Evolutionary conservation across 2,888 invertebrate species (phyloP).

Genomic region (Taphrorychus bicolor): DNA sequence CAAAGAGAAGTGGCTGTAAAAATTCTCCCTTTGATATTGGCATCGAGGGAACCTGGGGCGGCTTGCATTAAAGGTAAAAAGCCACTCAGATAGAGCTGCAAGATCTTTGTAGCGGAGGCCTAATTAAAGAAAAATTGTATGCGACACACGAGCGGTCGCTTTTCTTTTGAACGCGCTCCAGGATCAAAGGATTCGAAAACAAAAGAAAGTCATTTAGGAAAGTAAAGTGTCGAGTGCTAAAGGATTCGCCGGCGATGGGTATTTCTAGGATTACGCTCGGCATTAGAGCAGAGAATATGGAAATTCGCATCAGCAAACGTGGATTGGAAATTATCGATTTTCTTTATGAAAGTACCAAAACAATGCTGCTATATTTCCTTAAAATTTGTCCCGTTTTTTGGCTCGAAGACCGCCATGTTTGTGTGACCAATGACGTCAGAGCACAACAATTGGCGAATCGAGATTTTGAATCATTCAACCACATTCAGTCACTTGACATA

Average conservation of each 20-base stretch:
- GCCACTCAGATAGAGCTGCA: slow-evolving; percentile 34
- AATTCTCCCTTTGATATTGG: slow-evolving; percentile 27
- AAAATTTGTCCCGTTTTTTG: too few species aligned
- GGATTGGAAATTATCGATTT: too few species aligned
- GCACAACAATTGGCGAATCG: too few species aligned
- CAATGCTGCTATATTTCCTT: too few species aligned
- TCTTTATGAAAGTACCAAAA: too few species aligned
- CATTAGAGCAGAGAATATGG: too few species aligned
- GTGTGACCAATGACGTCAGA: too few species aligned
- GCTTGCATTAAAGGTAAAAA: slow-evolving; percentile 31
- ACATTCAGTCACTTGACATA: too few species aligned
- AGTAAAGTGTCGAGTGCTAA: slow-evolving; percentile 24
- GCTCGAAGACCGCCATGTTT: too few species aligned
- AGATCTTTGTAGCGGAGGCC: slow-evolving; percentile 24
- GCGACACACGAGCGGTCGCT: slow-evolving; percentile 26
- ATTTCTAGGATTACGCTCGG: slow-evolving; percentile 4
- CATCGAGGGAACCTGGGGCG: slow-evolving; percentile 13
- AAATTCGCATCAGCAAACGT: too few species aligned
- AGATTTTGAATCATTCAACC: too few species aligned
- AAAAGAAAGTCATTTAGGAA: slow-evolving; percentile 37
- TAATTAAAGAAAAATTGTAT: slow-evolving; percentile 38
- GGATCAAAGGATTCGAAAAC: slow-evolving; percentile 29
- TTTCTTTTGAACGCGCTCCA: slow-evolving; percentile 25
- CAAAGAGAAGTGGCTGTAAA: slow-evolving; percentile 15
- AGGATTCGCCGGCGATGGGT: slow-evolving; percentile 9